phyloP scores from a whole-genome alignment of 2,888 invertebrate genomes.

The Ophioninae sp. region DNA sequence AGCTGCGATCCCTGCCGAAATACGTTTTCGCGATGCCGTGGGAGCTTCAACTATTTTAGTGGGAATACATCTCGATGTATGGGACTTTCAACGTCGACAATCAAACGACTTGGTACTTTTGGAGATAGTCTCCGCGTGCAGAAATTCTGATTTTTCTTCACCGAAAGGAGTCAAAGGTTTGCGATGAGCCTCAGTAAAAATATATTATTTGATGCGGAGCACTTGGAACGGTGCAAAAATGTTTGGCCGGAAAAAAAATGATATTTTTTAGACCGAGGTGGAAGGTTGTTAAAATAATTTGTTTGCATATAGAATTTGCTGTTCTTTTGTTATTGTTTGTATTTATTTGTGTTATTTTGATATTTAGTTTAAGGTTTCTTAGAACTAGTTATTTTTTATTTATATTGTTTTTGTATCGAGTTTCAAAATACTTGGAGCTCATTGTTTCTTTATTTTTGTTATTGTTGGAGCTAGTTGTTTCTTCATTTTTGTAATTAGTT shows the following conservation, averaged over 20 bases:
- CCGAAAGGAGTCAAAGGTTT: no score
- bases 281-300: not conserved
- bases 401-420: no score
- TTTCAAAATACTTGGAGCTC: no score
- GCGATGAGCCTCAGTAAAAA: no score
- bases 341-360: not conserved
- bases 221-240: not conserved
- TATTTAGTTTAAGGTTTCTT: no score
- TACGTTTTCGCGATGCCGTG: conserved; percentile 21
- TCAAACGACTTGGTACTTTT: not conserved
- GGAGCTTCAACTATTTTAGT: conserved; percentile 17
- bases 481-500: no score
- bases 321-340: not conserved
- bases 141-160: not conserved
- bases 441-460: no score
- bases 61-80: conserved; percentile 8
- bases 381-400: no score
- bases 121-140: not conserved
- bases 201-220: no score
- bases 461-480: no score
- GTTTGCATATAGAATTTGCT: not conserved
- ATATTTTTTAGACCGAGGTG: not conserved
- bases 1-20: conserved; percentile 28
- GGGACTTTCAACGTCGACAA: not conserved
- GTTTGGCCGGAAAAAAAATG: not conserved